A percentile compares a stretch with the other conserved stretches of the same genome.
Conservation (phyloP, 2,113 vertebrate species). For the Albula goreensis region DNA sequence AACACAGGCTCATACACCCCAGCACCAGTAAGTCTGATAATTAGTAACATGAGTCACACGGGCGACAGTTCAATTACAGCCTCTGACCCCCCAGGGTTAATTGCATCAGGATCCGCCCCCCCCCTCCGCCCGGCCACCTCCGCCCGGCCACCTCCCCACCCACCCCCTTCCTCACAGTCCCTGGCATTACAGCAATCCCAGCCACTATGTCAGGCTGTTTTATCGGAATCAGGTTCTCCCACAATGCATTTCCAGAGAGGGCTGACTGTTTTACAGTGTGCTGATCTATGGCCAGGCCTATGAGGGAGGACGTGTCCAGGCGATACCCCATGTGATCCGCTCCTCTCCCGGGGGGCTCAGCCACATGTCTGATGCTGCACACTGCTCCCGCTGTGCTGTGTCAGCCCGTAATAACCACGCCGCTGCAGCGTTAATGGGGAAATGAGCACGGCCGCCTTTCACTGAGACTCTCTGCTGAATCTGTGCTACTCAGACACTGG, state of each 20-base stretch:
- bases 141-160: not conserved
- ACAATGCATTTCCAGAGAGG: not conserved
- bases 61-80: slow-evolving; percentile 6
- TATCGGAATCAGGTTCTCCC: not conserved
- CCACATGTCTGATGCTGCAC: not conserved
- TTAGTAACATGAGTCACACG: not conserved
- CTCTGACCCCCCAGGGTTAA: not conserved
- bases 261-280: not conserved
- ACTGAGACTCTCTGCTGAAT: not conserved
- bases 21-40: not conserved
- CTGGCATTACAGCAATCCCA: not conserved
- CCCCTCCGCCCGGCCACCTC: not conserved
- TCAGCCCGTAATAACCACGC: not conserved
- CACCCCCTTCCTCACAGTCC: not conserved
- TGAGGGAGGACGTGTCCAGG: not conserved
- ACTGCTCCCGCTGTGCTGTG: not conserved
- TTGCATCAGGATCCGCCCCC: not conserved
- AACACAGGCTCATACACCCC: not conserved
- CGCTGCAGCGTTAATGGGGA: not conserved
- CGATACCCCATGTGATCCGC: not conserved
- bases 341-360: not conserved
- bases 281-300: not conserved
- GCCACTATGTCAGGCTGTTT: not conserved
- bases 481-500: not conserved
- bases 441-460: not conserved